Base-by-base conservation (phyloP, 2,888 invertebrate species). In the Leptopilina syphax region DNA sequence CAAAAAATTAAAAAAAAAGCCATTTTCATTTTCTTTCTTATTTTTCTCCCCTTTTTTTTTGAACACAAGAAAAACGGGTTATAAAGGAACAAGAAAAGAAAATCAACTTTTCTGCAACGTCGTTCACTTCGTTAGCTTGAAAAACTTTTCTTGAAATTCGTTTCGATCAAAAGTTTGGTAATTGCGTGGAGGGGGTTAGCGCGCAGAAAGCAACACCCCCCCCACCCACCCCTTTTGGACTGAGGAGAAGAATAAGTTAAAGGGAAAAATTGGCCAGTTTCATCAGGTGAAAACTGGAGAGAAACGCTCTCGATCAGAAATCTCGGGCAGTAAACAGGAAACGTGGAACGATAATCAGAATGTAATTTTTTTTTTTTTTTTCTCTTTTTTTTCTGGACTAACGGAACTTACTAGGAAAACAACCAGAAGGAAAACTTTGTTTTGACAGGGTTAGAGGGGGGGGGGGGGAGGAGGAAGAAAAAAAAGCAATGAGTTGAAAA, bases 131-230 rank as follows among this genome's bases (percentile, higher is more conserved):
- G 73, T 73, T 73, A 73, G 73, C 34, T 34, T 13, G 50, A 73
- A 73, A 63, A 73, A 63, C 63, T 57, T 73, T 73, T 54, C 50
- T 73, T 73, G 57, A 73, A 73, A 73, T 73, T 73, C 73, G 57
- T 34, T 57, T 73, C 73, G 54, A 57, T 73, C 18, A 73, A 73
- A 73, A 73, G 73, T 73, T 73, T n/a, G 73, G 57, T 73, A 78
- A 78, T 80, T 67, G 73, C 76, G 27, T 66, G 47, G 18, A 60
- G 65, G 47, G 34, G 34, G 4, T 34, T 34, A 4, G 44, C 8
- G 44, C 44, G 44, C 44, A 44, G 44, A 5, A 44, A 44, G 8
- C 44, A 34, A 34, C 34, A 34, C 34, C 34, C 34, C 34, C 1
- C 4, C 34, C 2, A 1, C 34, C 27, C 27, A 2, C 27, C 34